These are phyloP conservation scores for Gila robusta DNA, from an alignment of 2,797 vertebrate genomes.

Conservation along the genomic window DNA sequence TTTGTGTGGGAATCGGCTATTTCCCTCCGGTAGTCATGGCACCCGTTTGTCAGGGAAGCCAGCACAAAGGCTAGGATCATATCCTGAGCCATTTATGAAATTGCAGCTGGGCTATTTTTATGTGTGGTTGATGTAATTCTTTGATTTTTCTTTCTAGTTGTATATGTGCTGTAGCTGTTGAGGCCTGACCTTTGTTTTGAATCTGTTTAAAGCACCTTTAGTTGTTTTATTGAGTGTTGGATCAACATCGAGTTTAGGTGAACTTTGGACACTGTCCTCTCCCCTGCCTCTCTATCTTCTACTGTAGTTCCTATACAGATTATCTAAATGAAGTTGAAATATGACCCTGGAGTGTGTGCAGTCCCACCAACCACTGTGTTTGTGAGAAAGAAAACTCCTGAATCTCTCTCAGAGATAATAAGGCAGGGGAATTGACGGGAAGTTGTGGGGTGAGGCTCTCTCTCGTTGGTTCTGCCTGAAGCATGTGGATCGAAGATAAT, in stretches of 20 bases:
- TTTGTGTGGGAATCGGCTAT: conserved; percentile 25
- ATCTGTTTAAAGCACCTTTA: conserved; percentile 52
- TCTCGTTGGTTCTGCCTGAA: not conserved
- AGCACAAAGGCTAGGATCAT: not conserved
- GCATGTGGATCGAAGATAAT: conserved; percentile 41
- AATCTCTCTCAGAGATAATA: conserved; percentile 37
- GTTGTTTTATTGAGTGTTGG: conserved; percentile 48
- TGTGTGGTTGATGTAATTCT: not conserved
- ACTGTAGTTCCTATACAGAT: conserved; percentile 63
- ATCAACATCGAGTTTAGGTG: conserved; percentile 66
- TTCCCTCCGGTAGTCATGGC: conserved; percentile 27
- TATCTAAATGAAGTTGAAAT: conserved; percentile 44
- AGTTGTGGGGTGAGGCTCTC: conserved; percentile 37
- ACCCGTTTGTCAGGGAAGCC: conserved; percentile 17
- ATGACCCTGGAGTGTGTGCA: conserved; percentile 2
- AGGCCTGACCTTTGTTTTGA: conserved; percentile 24
- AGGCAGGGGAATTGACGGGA: conserved; percentile 24
- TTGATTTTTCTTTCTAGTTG: not conserved
- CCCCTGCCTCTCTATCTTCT: conserved; percentile 66
- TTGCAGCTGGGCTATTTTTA: conserved; percentile 7
- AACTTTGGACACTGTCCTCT: conserved; percentile 73
- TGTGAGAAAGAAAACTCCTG: not conserved
- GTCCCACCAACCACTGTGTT: conserved; percentile 1
- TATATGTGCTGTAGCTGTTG: not conserved
- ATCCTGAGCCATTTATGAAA: conserved; percentile 13